Base-by-base conservation (phyloP, 1,140 invertebrate species). In the Lysiphlebus fabarum region DNA sequence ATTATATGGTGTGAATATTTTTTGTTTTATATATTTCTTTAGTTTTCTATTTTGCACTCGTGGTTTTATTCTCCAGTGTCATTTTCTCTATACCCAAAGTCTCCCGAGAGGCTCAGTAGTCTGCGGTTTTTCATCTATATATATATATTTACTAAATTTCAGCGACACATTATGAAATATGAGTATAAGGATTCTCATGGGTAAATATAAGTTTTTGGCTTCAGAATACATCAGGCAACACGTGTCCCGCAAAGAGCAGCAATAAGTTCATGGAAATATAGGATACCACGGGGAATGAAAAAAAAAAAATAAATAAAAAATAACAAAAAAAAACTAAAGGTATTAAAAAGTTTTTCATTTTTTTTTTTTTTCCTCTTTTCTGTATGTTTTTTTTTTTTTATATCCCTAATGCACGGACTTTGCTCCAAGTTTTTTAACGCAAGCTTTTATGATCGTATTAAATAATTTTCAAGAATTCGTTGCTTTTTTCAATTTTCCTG, bases 211-310 rank as follows among this genome's bases (percentile, higher is more conserved):
- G 68, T 72, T 71, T 26, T 67, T 62, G 61, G 64, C 61, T 58
- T 58, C 57, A 54, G 63, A 74, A 68, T 70, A 70, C 64, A 67
- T 68, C 64, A 67, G 70, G 71, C 72, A 74, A 74, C 72, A 74
- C 70, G 72, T 74, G 72, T 74, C 72, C 58, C 51, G 69, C 65
- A 70, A 74, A 74, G 73, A 74, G 67, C 69, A 54, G 70, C 69
- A 72, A 73, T 73, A 72, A 72, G 69, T 73, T 72, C 49, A 70
- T 71, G 68, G 63, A 69, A 71, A 70, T 68, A 65, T 71, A 73
- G 62, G 59, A 62, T 36, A 54, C 68, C 68, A 51, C 48, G 38
- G 65, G 70, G 70, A 68, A 54, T 63, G 59, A 53, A 63, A 51
- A 56, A 43, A 26, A 17, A 17, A 17, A 17, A 17, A 17, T n/a